Base-by-base conservation (phyloP, 2,888 invertebrate genomes). In the Tillus elongatus region DNA sequence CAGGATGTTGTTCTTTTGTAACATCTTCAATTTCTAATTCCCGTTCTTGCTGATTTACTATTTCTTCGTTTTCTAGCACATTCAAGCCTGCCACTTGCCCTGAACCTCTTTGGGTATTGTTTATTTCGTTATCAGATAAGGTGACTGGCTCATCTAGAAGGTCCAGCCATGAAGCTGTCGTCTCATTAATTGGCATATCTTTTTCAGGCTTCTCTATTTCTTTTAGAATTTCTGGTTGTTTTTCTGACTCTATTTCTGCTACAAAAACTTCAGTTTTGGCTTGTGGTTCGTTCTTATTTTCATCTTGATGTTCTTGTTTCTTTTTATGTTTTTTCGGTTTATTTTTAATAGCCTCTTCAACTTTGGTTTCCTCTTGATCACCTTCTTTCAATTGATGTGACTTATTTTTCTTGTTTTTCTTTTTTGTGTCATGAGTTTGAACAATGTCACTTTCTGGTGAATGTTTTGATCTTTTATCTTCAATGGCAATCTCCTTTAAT, bases 111-210 rank as follows among this genome's bases (percentile, higher is more conserved):
- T n/a, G n/a, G n/a, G n/a, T n/a, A n/a, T n/a, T n/a, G n/a, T n/a
- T n/a, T n/a, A n/a, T n/a, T n/a, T n/a, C n/a, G n/a, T n/a, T n/a
- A 34, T 52, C 53, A 13, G 50, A 49, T 15, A 54, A 41, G 13
- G 42, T 40, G 37, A 52, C 46, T 29, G 51, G 44, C 35, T 53
- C 52, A 41, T 55, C 54, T 19, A 54, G 13, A 9, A 46, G 16
- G 15, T 41, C 35, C 42, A 50, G 45, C 44, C 44, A 50, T 14
- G 41, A 29, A 31, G 29, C 26, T n/a, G 41, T 35, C 14, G 42
- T 19, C 12, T 41, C 36, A 41, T 51, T 49, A 13, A 45, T 37
- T 15, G 47, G 42, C 31, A 40, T 32, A 10, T 42, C 43, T 37
- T 41, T 42, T 11, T 45, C 42, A n/a, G n/a, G n/a, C n/a, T n/a